Evolutionary conservation across 2,888 invertebrate genomes (phyloP).

Genomic region (Teleogryllus oceanicus): DNA sequence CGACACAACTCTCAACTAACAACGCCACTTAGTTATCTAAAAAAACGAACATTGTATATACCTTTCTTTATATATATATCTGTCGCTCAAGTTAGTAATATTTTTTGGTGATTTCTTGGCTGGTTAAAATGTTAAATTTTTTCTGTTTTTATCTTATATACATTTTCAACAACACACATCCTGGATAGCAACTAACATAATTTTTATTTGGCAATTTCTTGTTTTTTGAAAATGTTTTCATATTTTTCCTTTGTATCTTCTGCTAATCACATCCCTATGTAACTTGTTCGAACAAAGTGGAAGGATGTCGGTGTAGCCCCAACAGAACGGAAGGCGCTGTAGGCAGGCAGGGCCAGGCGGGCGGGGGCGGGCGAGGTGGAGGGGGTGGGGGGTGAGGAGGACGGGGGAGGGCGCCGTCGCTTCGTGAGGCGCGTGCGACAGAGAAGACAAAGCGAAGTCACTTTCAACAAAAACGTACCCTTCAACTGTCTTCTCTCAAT

Average conservation of each 20-base stretch:
- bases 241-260: not conserved
- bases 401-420: too few species aligned
- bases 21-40: not conserved
- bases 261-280: conserved; percentile 9
- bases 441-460: too few species aligned
- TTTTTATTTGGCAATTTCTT: conserved; percentile 7
- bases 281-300: conserved; percentile 10
- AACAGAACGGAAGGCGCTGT: too few species aligned
- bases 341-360: too few species aligned
- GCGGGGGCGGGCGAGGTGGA: too few species aligned
- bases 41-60: conserved; percentile 12
- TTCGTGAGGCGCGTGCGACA: too few species aligned
- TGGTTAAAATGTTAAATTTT: conserved; percentile 11
- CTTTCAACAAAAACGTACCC: too few species aligned
- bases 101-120: conserved; percentile 18
- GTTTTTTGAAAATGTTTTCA: conserved; percentile 11
- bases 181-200: not conserved
- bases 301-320: not conserved
- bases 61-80: not conserved
- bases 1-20: conserved; percentile 6
- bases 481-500: too few species aligned
- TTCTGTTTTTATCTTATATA: not conserved
- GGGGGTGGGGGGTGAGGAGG: too few species aligned
- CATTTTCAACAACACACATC: conserved; percentile 18
- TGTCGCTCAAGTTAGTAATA: conserved; percentile 18